phyloP scores from a whole-genome alignment of 2,113 vertebrate species.

The Ranitomeya imitator region DNA sequence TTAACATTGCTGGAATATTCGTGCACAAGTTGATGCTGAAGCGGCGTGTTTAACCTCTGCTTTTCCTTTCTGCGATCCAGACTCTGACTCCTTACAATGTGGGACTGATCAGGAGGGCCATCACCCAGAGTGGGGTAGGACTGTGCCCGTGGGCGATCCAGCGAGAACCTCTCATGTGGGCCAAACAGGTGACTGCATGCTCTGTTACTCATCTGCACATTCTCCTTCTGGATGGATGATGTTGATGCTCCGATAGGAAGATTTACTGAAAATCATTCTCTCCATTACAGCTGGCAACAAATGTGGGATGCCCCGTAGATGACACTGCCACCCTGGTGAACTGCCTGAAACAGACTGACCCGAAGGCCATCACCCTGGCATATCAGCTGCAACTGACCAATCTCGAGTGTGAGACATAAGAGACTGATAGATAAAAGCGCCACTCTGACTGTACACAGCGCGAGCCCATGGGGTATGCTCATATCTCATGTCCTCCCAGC shows the following conservation, averaged over 20 bases:
- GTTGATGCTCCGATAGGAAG: neutral
- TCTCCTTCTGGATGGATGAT: neutral
- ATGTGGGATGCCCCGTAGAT: conserved; percentile 80
- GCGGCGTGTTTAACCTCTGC: too few relatives aligned
- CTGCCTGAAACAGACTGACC: conserved; percentile 79
- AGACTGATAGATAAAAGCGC: too few relatives aligned
- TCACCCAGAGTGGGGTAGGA: conserved; percentile 87
- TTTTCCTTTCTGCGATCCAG: conserved; percentile 65
- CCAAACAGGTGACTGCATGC: conserved; percentile 72
- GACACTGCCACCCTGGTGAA: conserved; percentile 65
- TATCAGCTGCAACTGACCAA: conserved; percentile 65
- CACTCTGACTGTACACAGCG: too few relatives aligned
- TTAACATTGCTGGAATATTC: too few relatives aligned
- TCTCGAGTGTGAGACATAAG: conserved; percentile 69
- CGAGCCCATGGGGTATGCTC: too few relatives aligned
- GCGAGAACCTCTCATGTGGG: conserved; percentile 75
- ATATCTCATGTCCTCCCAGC: too few relatives aligned
- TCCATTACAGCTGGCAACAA: conserved; percentile 74
- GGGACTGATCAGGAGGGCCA: conserved; percentile 85
- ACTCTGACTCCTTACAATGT: conserved; percentile 84
- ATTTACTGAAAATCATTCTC: neutral
- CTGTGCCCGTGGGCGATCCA: conserved; percentile 86
- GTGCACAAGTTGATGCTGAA: too few relatives aligned
- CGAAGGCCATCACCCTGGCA: conserved; percentile 75
- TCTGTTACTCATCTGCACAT: neutral